A percentile compares a stretch with the other conserved stretches of the same genome.
These are phyloP conservation scores for Esperia sulphurella DNA, from an alignment of 2,888 invertebrate species.

Conservation along the genomic window DNA sequence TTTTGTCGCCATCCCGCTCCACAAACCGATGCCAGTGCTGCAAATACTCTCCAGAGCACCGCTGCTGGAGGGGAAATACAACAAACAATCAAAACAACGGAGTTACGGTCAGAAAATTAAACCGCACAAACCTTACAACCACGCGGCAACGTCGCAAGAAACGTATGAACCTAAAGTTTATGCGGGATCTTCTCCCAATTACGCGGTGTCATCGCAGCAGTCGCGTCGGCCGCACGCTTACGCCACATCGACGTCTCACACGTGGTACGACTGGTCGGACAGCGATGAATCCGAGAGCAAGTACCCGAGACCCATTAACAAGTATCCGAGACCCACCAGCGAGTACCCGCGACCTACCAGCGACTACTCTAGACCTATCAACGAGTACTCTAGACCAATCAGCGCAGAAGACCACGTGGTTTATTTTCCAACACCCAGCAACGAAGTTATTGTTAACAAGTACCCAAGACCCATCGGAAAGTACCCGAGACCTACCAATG, in stretches of 20 bases:
- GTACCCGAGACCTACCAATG: too few species aligned
- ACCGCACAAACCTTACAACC: conserved; percentile 1
- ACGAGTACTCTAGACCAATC: neutral
- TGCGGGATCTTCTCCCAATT: neutral
- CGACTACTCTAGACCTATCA: conserved; percentile 10
- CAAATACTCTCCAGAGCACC: conserved; percentile 43
- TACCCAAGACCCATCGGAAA: neutral
- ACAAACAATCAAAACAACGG: neutral
- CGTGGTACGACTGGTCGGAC: conserved; percentile 23
- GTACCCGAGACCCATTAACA: conserved; percentile 6
- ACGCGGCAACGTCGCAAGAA: neutral
- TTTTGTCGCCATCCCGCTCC: conserved; percentile 57
- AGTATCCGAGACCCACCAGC: neutral
- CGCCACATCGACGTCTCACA: conserved; percentile 27
- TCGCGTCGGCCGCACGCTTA: conserved; percentile 17
- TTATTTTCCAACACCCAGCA: too few species aligned
- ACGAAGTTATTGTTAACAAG: too few species aligned
- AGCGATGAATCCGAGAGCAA: conserved; percentile 11
- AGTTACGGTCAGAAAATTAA: neutral
- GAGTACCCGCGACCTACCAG: neutral
- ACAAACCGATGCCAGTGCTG: conserved; percentile 51
- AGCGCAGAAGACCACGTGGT: too few species aligned
- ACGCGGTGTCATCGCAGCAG: conserved; percentile 2
- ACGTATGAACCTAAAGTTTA: neutral
- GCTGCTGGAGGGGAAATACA: conserved; percentile 10